Percentiles rank a stretch among this genome's conserved stretches.
phyloP scores from a whole-genome alignment of 2,888 invertebrate species.

The Oxyteleia sp. region DNA sequence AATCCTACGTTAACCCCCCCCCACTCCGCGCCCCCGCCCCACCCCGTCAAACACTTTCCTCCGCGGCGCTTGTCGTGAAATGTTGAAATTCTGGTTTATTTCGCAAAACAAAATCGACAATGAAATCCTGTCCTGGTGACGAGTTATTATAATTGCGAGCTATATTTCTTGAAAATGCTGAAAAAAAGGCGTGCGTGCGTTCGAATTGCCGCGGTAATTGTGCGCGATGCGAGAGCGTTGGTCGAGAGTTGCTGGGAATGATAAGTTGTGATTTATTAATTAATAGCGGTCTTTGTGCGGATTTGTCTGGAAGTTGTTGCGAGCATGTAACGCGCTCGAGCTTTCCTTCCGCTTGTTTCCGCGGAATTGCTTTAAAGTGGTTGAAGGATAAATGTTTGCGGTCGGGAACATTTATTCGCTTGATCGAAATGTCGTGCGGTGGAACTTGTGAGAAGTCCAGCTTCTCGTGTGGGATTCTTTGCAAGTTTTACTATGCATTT shows the following conservation, averaged over 20 bases:
- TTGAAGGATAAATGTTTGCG: too few species aligned
- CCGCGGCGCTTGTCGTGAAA: slow-evolving; percentile 57
- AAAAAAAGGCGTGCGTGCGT: slow-evolving; percentile 47
- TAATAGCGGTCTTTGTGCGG: slow-evolving; percentile 30
- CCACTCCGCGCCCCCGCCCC: too few species aligned
- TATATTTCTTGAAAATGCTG: slow-evolving; percentile 61
- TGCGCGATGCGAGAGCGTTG: slow-evolving; percentile 17
- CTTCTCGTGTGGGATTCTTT: too few species aligned
- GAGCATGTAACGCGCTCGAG: background rate
- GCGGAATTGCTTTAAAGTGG: too few species aligned
- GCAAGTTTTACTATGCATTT: too few species aligned
- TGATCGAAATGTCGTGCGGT: too few species aligned
- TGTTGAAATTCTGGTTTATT: slow-evolving; percentile 73
- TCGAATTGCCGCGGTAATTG: slow-evolving; percentile 29
- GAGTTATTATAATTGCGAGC: slow-evolving; percentile 72
- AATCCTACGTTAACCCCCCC: slow-evolving; percentile 65
- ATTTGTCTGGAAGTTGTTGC: slow-evolving; percentile 15
- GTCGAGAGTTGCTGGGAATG: slow-evolving; percentile 16
- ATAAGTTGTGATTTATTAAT: slow-evolving; percentile 64
- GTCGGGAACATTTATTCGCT: too few species aligned
- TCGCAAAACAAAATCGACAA: slow-evolving; percentile 69
- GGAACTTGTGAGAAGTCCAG: too few species aligned
- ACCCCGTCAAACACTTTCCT: slow-evolving; percentile 66
- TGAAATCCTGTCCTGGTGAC: slow-evolving; percentile 62
- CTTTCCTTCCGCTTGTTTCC: background rate